Evolutionary conservation across 2,113 vertebrate species (phyloP).

Genomic region (Peucedramus taeniatus): DNA sequence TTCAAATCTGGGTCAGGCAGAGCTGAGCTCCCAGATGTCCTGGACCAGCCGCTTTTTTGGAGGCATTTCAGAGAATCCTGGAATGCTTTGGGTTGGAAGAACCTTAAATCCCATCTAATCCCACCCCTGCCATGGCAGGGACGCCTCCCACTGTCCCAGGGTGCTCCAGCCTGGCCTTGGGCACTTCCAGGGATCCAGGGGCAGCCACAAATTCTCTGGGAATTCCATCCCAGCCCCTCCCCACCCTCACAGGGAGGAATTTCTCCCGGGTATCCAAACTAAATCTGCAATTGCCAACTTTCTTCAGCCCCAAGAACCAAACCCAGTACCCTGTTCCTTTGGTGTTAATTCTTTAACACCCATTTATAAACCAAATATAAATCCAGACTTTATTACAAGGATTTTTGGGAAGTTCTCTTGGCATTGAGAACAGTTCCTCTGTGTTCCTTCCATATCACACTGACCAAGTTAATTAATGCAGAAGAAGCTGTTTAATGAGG

Average conservation of each 20-base stretch:
- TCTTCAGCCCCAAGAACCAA: background rate
- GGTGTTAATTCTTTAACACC: background rate
- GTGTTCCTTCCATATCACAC: background rate
- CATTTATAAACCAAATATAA: background rate
- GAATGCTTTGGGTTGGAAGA: background rate
- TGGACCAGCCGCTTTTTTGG: fast-evolving
- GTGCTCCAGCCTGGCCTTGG: background rate
- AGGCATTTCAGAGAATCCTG: background rate
- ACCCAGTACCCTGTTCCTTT: background rate
- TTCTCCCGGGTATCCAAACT: background rate
- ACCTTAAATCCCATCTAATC: fast-evolving
- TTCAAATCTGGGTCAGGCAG: background rate
- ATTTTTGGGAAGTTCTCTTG: background rate
- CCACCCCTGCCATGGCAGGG: background rate
- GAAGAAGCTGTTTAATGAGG: background rate
- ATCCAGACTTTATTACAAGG: background rate
- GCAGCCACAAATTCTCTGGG: background rate
- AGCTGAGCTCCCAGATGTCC: background rate
- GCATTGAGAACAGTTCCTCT: background rate
- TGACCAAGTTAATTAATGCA: background rate
- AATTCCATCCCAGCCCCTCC: background rate
- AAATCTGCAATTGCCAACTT: background rate
- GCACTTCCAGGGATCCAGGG: background rate
- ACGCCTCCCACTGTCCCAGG: background rate
- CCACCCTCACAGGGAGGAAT: fast-evolving